phyloP scores from a whole-genome alignment of 1,140 invertebrate genomes.

The Ylistrum balloti region DNA sequence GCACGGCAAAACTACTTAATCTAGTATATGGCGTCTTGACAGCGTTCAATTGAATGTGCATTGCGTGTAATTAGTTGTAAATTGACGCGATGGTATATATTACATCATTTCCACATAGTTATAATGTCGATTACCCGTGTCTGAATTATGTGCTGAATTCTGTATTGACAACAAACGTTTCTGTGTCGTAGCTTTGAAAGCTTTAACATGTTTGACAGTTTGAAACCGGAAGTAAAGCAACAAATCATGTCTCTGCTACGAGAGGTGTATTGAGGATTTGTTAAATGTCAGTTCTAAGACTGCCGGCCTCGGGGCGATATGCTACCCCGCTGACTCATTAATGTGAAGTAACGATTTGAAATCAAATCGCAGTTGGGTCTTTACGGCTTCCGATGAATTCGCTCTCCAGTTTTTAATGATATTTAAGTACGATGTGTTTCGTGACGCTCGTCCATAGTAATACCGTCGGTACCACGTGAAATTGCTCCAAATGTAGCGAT shows the following conservation, averaged over 20 bases:
- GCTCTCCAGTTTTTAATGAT: too few species aligned
- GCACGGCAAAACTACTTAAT: too few species aligned
- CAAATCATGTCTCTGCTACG: neutral
- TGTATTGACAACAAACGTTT: neutral
- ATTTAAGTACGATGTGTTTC: too few species aligned
- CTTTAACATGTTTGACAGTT: constrained; percentile 7
- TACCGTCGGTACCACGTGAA: too few species aligned
- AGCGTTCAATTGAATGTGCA: neutral
- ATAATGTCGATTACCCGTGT: neutral
- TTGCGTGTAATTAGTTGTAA: neutral
- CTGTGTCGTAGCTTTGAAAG: neutral
- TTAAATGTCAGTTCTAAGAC: neutral
- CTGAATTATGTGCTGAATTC: neutral
- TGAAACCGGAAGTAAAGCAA: neutral
- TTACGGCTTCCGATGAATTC: too few species aligned
- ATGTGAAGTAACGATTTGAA: too few species aligned
- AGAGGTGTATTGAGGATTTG: neutral
- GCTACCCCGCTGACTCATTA: neutral
- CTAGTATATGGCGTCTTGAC: too few species aligned
- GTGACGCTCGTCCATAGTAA: too few species aligned
- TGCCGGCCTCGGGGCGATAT: neutral
- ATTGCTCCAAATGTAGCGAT: too few species aligned
- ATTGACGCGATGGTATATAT: neutral
- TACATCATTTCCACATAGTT: neutral
- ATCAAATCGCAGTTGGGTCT: too few species aligned